phyloP scores from a whole-genome alignment of 2,888 invertebrate species.

The Vanessa cardui region DNA sequence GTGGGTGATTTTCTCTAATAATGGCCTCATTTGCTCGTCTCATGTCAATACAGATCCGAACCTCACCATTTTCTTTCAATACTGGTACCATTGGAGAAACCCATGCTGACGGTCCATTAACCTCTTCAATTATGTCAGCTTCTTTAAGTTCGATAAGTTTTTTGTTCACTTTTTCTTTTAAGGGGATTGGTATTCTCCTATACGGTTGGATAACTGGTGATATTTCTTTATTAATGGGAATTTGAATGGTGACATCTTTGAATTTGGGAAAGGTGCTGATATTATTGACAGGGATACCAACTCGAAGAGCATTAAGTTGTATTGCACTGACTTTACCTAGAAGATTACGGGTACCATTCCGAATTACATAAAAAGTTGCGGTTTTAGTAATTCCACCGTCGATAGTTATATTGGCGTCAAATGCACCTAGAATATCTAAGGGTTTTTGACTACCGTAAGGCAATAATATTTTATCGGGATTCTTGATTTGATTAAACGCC shows the following conservation, averaged over 20 bases:
- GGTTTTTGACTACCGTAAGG: too few species aligned
- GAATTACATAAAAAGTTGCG: too few species aligned
- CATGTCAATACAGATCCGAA: slow-evolving; percentile 35
- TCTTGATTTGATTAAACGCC: too few species aligned
- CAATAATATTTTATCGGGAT: too few species aligned
- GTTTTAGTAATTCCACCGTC: too few species aligned
- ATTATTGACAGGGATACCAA: too few species aligned
- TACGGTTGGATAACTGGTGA: background rate
- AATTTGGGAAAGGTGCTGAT: background rate
- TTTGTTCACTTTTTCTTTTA: background rate
- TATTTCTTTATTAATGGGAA: background rate
- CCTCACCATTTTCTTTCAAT: slow-evolving; percentile 41
- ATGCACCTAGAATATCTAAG: too few species aligned
- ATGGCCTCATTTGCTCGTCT: slow-evolving; percentile 15
- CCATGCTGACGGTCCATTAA: slow-evolving; percentile 29
- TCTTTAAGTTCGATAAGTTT: too few species aligned
- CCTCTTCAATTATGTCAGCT: background rate
- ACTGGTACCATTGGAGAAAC: slow-evolving; percentile 20
- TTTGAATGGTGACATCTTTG: background rate
- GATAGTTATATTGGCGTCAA: too few species aligned
- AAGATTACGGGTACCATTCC: too few species aligned
- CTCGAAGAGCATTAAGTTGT: too few species aligned
- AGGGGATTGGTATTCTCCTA: background rate
- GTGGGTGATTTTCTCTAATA: slow-evolving; percentile 21
- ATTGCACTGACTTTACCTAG: too few species aligned